phyloP scores from a whole-genome alignment of 2,888 invertebrate species.

The Brachynemurus nebulosus region DNA sequence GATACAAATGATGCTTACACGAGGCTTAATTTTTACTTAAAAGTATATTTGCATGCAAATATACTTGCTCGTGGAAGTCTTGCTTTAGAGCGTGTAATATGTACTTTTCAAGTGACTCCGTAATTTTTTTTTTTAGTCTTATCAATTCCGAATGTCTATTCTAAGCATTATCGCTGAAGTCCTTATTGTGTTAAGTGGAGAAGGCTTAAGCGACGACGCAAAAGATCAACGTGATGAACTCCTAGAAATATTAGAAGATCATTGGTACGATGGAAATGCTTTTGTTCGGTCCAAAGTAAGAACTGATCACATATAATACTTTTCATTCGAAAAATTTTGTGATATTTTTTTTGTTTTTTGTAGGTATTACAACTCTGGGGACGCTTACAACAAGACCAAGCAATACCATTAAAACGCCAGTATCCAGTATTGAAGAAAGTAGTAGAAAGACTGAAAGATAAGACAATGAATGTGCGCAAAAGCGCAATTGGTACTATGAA shows the following conservation, averaged over 20 bases:
- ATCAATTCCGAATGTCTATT: slow-evolving; percentile 63
- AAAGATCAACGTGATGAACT: slow-evolving; percentile 62
- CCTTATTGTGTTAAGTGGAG: slow-evolving; percentile 56
- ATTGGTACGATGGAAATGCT: slow-evolving; percentile 71
- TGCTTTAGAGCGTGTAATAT: no score
- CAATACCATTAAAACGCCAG: slow-evolving; percentile 61
- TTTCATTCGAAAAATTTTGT: background rate
- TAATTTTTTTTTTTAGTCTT: slow-evolving; percentile 38
- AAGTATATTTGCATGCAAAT: no score
- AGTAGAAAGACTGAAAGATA: slow-evolving; percentile 64
- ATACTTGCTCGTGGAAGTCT: no score
- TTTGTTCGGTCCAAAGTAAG: slow-evolving; percentile 69
- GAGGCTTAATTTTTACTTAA: no score
- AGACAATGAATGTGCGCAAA: slow-evolving; percentile 72
- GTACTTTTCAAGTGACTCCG: no score
- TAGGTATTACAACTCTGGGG: slow-evolving; percentile 68
- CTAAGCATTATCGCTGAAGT: slow-evolving; percentile 73
- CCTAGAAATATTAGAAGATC: slow-evolving; percentile 63
- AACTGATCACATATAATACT: background rate
- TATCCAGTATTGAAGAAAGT: slow-evolving; percentile 50
- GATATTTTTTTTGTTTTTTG: slow-evolving; percentile 8
- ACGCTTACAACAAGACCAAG: slow-evolving; percentile 60
- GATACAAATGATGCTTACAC: no score
- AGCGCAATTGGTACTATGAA: slow-evolving; percentile 65
- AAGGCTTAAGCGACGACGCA: slow-evolving; percentile 52